phyloP scores from a whole-genome alignment of 1,140 invertebrate genomes.

The Phortica variegata region DNA sequence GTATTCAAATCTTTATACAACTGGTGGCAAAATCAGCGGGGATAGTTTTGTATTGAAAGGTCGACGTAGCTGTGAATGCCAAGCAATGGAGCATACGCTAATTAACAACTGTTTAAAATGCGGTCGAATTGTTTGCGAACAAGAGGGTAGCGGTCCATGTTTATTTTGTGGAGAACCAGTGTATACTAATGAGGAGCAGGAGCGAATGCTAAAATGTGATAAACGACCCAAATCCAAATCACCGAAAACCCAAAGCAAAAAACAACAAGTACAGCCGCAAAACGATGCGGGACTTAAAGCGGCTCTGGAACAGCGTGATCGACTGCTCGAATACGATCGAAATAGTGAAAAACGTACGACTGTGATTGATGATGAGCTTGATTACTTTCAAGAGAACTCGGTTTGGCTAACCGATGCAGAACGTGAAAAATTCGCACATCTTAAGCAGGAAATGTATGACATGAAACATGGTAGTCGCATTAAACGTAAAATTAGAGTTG shows the following conservation, averaged over 20 bases:
- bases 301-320: conserved; percentile 79
- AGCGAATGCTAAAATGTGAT: conserved; percentile 17
- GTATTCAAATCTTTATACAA: conserved; percentile 73
- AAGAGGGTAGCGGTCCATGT: conserved; percentile 96
- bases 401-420: conserved; percentile 78
- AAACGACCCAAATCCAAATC: neutral
- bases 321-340: conserved; percentile 82
- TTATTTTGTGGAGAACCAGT: conserved; percentile 86
- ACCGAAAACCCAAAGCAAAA: conserved; percentile 14
- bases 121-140: conserved; percentile 91
- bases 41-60: conserved; percentile 71
- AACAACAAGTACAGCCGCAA: conserved; percentile 6
- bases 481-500: conserved; percentile 73
- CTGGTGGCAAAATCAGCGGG: conserved; percentile 67
- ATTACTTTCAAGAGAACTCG: conserved; percentile 81
- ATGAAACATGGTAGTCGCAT: conserved; percentile 70
- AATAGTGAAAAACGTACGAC: conserved; percentile 82
- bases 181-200: conserved; percentile 70
- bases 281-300: neutral
- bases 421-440: conserved; percentile 67
- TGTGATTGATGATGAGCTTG: conserved; percentile 93
- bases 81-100: conserved; percentile 85
- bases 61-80: conserved; percentile 85
- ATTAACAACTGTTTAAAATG: conserved; percentile 94
- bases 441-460: conserved; percentile 69